Base-by-base conservation (phyloP, 2,797 vertebrate genomes). In the Coracias cyanogaster region DNA sequence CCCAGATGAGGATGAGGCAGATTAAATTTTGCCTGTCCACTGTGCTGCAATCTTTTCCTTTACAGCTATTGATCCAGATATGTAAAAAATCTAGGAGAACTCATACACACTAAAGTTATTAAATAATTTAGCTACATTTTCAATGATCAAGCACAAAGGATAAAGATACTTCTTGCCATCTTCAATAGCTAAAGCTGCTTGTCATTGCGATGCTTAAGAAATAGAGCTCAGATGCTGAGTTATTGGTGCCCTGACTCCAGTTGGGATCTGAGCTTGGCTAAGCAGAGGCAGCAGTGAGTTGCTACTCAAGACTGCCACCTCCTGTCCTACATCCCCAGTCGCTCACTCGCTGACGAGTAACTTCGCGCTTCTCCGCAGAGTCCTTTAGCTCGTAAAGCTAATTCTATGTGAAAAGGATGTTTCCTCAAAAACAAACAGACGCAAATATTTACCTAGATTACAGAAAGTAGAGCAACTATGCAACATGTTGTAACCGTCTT, bases 241-340 rank as follows among this genome's bases (percentile, higher is more conserved):
- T 71, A 15, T 4, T 51, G 19, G 26, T 31, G 55, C 14, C 35
- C 46, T 26, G 57, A 26, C 21, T 77, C 25, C 24, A 18, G 41
- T 13, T 41, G 28, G 9, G 28, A 54, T 3, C 24, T 2, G 73
- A 58, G 54, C 1, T 43, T 18, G 65, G 74, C 64, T 1, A 13
- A 35, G 35, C 28, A 6, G 51, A 19, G n/a, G n/a, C 12, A 46
- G 62, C 89, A 37, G 20, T 0, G n/a, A 65, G 20, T 6, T 64
- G 7, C 73, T 93, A 73, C 94, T 93, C 96, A 79, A 91, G 90
- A 20, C 95, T 95, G 96, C 96, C 96, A 96, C 81, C 96, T 96
- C 70, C 93, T 94, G 96, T 89, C 77, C 48, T 33, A 31, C 79
- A 57, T 26, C 49, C 52, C 61, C 29, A 6, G 7, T 55, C 31